Percentiles rank a stretch among this genome's conserved stretches.
phyloP scores from a whole-genome alignment of 2,888 invertebrate species.

The Anaspis maculata region DNA sequence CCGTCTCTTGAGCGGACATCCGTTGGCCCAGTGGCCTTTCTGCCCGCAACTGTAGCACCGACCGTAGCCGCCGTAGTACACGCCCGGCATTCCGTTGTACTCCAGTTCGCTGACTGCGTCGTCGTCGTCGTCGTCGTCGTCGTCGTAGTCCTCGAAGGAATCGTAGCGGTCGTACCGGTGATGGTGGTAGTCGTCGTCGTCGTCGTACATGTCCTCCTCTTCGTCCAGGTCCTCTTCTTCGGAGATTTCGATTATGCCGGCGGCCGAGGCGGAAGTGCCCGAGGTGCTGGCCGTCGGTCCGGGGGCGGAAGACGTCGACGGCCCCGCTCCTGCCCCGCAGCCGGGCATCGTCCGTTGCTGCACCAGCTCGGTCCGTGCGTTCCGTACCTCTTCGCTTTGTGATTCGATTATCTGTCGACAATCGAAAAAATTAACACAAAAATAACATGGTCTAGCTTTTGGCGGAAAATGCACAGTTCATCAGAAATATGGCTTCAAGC shows the following conservation, averaged over 20 bases:
- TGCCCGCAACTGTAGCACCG: constrained; percentile 50
- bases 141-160: constrained; percentile 5
- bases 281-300: not conserved
- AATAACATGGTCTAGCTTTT: too few relatives aligned
- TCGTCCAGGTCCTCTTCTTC: constrained; percentile 7
- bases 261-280: not conserved
- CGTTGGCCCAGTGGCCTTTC: constrained; percentile 46
- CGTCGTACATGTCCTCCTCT: constrained; percentile 1
- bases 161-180: constrained; percentile 2
- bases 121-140: constrained; percentile 9
- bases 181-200: not conserved
- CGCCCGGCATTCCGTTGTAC: constrained; percentile 37
- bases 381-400: not conserved
- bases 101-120: constrained; percentile 8
- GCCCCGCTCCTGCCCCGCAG: too few relatives aligned
- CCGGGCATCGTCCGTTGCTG: not conserved
- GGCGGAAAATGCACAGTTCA: too few relatives aligned
- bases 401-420: not conserved
- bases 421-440: too few relatives aligned
- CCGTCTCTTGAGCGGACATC: constrained; percentile 22
- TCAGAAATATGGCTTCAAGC: too few relatives aligned
- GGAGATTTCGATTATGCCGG: constrained; percentile 7
- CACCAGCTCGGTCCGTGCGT: not conserved
- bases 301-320: too few relatives aligned
- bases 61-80: constrained; percentile 55